Evolutionary conservation across 2,888 invertebrate species (phyloP), one percentile per base, ranked within the genome.

Genomic region (Prenolepis imparis): DNA sequence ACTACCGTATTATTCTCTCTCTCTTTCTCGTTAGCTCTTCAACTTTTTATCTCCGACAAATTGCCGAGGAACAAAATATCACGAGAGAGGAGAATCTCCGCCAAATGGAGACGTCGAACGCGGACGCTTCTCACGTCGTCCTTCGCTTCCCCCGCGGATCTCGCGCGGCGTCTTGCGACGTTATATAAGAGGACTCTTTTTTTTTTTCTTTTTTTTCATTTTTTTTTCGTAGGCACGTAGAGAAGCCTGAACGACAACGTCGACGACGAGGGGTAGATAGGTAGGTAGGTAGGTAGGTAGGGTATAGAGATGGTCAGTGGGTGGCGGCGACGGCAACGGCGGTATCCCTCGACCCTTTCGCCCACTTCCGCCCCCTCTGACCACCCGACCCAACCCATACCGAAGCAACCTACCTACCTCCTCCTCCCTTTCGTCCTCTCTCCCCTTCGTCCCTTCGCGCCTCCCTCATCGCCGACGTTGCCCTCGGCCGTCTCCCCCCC

Each of bases 221-320:
- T 78, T 64, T 87, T 89, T 91, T 90, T 87, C 84, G 84, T 82
- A 74, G 82, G 44, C 82, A 72, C 84, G 83, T 86, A 86, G 80
- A 81, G 80, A 83, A 81, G 87, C 85, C 73, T 86, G 86, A 85
- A 80, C 77, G 72, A 74, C 83, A 78, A 70, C 61, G n/a, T n/a
- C n/a, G 39, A 64, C 75, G 75, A 75, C 24, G 68, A 88, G 82
- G 87, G 83, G 83, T 64, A 83, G 86, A 12, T 44, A 44, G 44
- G 44, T 44, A 44, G 41, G 15, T 44, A 48, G 48, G 18, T 48
- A 48, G 48, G n/a, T 52, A 52, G 48, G 48, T 52, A 52, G 48
- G 48, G n/a, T 52, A 52, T 52, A 78, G 78, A 86, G 91, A 91
- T 92, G 92, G 92, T 91, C 93, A 91, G 92, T 92, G 92, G 93